These are phyloP conservation scores for Lophius piscatorius DNA, from an alignment of 2,113 vertebrate genomes.

Conservation along the genomic window DNA sequence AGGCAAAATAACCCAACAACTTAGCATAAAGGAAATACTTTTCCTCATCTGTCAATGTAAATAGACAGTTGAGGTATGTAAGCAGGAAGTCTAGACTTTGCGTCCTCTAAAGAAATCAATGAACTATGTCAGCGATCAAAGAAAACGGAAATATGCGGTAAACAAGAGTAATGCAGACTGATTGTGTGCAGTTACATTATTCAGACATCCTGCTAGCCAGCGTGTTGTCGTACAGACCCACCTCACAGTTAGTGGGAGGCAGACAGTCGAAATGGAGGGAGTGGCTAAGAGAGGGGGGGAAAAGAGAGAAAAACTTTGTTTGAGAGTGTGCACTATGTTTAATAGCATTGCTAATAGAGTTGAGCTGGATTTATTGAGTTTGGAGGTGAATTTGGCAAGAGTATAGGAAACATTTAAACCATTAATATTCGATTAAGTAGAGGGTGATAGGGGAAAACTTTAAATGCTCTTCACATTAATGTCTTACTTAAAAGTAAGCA, in stretches of 20 bases:
- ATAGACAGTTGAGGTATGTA: slow-evolving; percentile 13
- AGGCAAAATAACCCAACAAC: not conserved
- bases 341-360: slow-evolving; percentile 34
- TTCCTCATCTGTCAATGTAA: not conserved
- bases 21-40: not conserved
- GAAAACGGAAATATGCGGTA: slow-evolving; percentile 5
- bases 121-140: slow-evolving; percentile 13
- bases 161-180: slow-evolving; percentile 17
- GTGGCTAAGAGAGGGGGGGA: no score
- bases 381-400: slow-evolving; percentile 24
- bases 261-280: slow-evolving; percentile 1
- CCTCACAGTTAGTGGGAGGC: slow-evolving; percentile 4
- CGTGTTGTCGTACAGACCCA: slow-evolving; percentile 3
- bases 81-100: slow-evolving; percentile 28
- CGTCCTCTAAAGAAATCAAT: slow-evolving; percentile 38
- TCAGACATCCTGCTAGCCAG: no score
- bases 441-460: slow-evolving; percentile 1
- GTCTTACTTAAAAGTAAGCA: slow-evolving; percentile 2
- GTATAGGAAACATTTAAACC: slow-evolving; percentile 34
- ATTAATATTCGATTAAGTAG: slow-evolving; percentile 35
- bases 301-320: slow-evolving; percentile 10
- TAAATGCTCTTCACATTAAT: slow-evolving; percentile 27
- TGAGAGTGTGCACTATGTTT: slow-evolving; percentile 9
- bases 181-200: slow-evolving; percentile 22
- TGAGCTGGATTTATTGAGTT: slow-evolving; percentile 31